Percentiles rank a stretch among this genome's conserved stretches.
Evolutionary conservation across 2,113 vertebrate genomes (phyloP).

Genomic region (Helogale parvula): DNA sequence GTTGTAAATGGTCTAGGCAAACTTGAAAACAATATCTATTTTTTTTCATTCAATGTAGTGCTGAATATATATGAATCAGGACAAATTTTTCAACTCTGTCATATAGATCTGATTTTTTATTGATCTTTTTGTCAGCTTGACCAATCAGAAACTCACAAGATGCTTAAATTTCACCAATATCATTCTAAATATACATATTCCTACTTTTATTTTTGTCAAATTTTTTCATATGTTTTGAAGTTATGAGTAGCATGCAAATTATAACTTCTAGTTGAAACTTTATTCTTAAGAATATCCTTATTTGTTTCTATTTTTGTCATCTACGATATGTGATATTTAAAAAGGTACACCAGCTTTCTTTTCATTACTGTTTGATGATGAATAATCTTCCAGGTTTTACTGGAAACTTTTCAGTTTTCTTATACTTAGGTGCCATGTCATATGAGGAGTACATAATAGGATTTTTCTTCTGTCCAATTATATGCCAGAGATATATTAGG

Average conservation of each 20-base stretch:
- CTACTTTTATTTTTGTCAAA: not conserved
- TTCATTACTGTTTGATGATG: not conserved
- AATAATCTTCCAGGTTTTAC: not conserved
- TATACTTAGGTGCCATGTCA: not conserved
- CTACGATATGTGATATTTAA: not conserved
- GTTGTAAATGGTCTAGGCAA: not conserved
- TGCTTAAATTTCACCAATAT: not conserved
- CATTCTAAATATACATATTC: not conserved
- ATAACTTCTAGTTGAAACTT: not conserved
- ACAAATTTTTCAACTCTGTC: not conserved
- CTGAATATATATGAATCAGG: not conserved
- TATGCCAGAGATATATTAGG: not conserved
- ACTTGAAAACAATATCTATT: not conserved
- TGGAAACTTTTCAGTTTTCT: not conserved
- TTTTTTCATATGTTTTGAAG: not conserved
- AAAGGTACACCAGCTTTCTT: not conserved
- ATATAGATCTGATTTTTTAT: not conserved
- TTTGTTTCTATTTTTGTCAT: not conserved
- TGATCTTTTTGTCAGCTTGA: not conserved
- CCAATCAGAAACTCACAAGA: not conserved
- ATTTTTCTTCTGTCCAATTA: not conserved
- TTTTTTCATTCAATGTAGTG: not conserved
- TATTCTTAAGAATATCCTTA: not conserved
- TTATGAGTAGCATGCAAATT: not conserved
- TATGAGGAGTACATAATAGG: not conserved